Evolutionary conservation across 1,140 invertebrate species (phyloP), one percentile per base, ranked within the genome.

Genomic region (Drosophila sechellia): DNA sequence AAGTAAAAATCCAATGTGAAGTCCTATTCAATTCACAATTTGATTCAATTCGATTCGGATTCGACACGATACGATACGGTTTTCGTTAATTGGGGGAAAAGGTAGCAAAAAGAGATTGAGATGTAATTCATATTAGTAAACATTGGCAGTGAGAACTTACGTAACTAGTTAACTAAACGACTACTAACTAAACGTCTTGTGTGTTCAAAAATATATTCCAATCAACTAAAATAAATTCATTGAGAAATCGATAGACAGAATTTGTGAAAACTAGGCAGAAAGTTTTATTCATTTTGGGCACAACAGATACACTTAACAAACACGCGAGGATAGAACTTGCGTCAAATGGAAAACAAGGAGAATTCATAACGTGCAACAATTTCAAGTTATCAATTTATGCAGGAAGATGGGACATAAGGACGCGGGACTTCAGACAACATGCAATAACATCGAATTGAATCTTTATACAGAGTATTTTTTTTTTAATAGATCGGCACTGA

Each of bases 1-100:
- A 99, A 98, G 95, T 99, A 99, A 95, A 99, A 98, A 94, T 99
- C 98, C 95, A 99, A 93, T 68, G 98, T 99, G 94, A 99, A 99
- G 94, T 99, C 98, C 98, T 99, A 87, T 84, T 64, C 17, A 57
- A 68, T 58, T 58, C 64, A 75, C 72, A 68, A 77, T 69, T 66
- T 34, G 52, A 53, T 74, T 75, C 53, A 40, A 45, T 43, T 43
- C 50, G 42, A 39, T 64, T 63, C 48, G 43, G 43, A 31, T 72
- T 57, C 52, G 42, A 31, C 8, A 8, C 27, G 27, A 31, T 31
- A 31, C 27, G 42, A 53, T 69, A 37, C 34, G 42, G 31, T 37
- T 55, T 56, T 66, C 20, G 69, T 40, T 60, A 59, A 60, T 53
- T 34, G 50, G 43, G 57, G 50, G 65, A 17, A 55, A 76, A 77